Percentiles rank a stretch among this genome's conserved stretches.
Conservation (phyloP, 1,140 invertebrate species). For the Drosophila nebulosa region DNA sequence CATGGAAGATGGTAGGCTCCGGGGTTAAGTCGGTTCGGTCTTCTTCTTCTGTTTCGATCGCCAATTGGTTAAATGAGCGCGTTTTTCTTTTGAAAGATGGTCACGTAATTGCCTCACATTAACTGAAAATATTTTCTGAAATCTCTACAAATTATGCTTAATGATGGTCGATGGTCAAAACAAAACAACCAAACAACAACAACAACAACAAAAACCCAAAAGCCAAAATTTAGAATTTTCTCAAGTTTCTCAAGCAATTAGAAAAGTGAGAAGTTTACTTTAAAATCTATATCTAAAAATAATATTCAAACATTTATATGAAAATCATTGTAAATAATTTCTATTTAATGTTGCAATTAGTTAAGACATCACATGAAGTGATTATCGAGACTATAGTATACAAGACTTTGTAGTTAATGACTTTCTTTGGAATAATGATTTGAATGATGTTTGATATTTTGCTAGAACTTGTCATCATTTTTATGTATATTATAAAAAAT, state of each 20-base stretch:
- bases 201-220: too few relatives aligned
- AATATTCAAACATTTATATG: neutral
- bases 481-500: too few relatives aligned
- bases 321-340: constrained; percentile 32
- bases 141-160: constrained; percentile 75
- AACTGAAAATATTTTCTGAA: constrained; percentile 64
- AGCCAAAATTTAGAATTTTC: constrained; percentile 34
- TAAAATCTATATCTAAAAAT: constrained; percentile 16
- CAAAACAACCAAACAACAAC: neutral
- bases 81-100: constrained; percentile 49
- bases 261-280: constrained; percentile 32
- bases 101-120: constrained; percentile 70
- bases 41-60: constrained; percentile 52
- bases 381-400: constrained; percentile 35
- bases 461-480: too few relatives aligned
- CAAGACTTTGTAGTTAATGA: constrained; percentile 6
- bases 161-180: constrained; percentile 49
- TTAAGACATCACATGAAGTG: constrained; percentile 29
- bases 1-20: constrained; percentile 37
- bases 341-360: constrained; percentile 22
- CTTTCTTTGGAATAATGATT: too few relatives aligned
- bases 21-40: constrained; percentile 55
- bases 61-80: constrained; percentile 64
- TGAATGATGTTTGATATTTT: too few relatives aligned
- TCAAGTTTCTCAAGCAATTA: constrained; percentile 8